Evolutionary conservation across 2,888 invertebrate genomes (phyloP).

Genomic region (Camptogramma bilineatum): DNA sequence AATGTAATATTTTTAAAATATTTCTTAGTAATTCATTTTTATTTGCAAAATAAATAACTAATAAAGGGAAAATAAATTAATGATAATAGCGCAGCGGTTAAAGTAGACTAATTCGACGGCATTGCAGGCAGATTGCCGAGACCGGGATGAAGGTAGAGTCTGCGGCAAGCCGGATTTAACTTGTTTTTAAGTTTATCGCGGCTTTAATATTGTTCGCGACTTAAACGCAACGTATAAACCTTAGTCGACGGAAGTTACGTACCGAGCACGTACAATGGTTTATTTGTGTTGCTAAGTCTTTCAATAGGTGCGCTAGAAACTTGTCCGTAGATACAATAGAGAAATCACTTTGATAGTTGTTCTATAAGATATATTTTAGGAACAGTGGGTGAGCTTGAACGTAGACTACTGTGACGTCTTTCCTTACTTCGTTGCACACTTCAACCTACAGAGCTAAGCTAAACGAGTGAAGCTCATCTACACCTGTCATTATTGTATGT

Average conservation of each 20-base stretch:
- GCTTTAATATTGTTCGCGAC: constrained; percentile 82
- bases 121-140: constrained; percentile 72
- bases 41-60: constrained; percentile 29
- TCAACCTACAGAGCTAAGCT: not conserved
- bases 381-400: not conserved
- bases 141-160: constrained; percentile 63
- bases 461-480: too few species aligned
- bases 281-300: constrained; percentile 51
- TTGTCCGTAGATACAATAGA: constrained; percentile 38
- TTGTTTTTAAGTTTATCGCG: constrained; percentile 83
- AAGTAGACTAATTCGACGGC: constrained; percentile 70
- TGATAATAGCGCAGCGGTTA: constrained; percentile 53
- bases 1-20: constrained; percentile 13
- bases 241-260: constrained; percentile 59
- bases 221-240: constrained; percentile 76
- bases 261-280: constrained; percentile 57
- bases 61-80: constrained; percentile 45
- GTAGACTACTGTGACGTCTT: not conserved
- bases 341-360: constrained; percentile 34
- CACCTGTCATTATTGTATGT: too few species aligned
- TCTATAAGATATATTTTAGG: constrained; percentile 19
- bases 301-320: constrained; percentile 46
- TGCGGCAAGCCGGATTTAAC: constrained; percentile 79
- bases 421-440: not conserved
- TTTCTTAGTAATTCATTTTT: constrained; percentile 16